Evolutionary conservation across 2,797 vertebrate species (phyloP).

Genomic region (Lacerta agilis): DNA sequence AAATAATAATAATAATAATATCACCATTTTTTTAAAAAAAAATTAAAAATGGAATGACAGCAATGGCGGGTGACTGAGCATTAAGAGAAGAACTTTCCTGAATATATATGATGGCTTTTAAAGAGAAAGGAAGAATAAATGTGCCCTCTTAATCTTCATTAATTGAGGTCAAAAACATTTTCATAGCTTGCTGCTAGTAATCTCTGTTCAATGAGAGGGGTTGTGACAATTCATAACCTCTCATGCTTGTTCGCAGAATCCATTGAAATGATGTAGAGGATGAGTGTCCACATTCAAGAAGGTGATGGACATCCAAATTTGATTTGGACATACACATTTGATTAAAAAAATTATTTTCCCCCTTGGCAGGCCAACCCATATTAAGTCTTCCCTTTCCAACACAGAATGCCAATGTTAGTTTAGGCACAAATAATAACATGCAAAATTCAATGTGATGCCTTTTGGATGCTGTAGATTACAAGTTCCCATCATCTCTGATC

Average conservation of each 20-base stretch:
- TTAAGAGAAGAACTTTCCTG: neutral
- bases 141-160: neutral
- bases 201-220: neutral
- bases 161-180: neutral
- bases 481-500: too few species aligned
- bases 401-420: neutral
- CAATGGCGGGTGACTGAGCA: neutral
- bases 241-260: neutral
- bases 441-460: neutral
- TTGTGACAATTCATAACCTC: rapidly evolving
- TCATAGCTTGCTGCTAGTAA: neutral
- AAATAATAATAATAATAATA: rapidly evolving
- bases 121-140: neutral
- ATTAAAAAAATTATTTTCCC: neutral
- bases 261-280: neutral
- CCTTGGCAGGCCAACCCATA: neutral
- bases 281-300: neutral
- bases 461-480: too few species aligned
- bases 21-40: neutral
- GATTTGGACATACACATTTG: neutral
- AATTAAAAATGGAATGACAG: neutral
- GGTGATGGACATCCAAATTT: neutral
- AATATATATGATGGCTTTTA: neutral
- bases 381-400: neutral
- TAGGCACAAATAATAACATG: neutral